Evolutionary conservation across 2,888 invertebrate genomes (phyloP).

Genomic region (Theretra japonica): DNA sequence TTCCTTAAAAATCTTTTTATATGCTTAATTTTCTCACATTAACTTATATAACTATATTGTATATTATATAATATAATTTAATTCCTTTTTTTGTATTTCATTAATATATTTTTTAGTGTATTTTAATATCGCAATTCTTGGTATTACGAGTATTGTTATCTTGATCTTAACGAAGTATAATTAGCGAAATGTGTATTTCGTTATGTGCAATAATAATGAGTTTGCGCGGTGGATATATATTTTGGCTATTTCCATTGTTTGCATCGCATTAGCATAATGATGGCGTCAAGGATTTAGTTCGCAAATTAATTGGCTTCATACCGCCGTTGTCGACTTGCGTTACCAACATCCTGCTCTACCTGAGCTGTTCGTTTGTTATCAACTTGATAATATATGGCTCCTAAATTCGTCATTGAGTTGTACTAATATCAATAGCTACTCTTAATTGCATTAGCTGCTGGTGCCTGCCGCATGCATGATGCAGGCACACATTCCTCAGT

Average conservation of each 20-base stretch:
- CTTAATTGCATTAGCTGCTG: too few species aligned
- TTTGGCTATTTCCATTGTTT: slow-evolving; percentile 4
- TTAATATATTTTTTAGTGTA: background rate
- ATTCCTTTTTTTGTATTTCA: background rate
- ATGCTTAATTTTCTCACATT: too few species aligned
- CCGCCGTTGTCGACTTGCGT: background rate
- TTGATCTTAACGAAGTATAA: slow-evolving; percentile 12
- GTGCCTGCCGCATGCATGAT: too few species aligned
- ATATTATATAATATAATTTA: too few species aligned
- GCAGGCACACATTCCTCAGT: too few species aligned
- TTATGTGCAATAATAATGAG: slow-evolving; percentile 12
- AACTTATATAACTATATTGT: too few species aligned
- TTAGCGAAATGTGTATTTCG: background rate
- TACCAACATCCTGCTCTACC: background rate
- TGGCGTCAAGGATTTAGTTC: slow-evolving; percentile 5
- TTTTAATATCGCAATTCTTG: background rate
- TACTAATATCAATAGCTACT: too few species aligned
- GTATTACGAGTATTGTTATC: slow-evolving; percentile 2
- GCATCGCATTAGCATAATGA: background rate
- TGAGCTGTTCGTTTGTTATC: too few species aligned
- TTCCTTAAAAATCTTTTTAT: too few species aligned
- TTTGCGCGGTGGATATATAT: background rate
- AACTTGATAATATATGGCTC: too few species aligned
- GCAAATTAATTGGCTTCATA: background rate
- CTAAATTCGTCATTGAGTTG: too few species aligned